These are phyloP conservation scores for Anastrepha ludens DNA, from an alignment of 1,140 invertebrate genomes.

Conservation along the genomic window DNA sequence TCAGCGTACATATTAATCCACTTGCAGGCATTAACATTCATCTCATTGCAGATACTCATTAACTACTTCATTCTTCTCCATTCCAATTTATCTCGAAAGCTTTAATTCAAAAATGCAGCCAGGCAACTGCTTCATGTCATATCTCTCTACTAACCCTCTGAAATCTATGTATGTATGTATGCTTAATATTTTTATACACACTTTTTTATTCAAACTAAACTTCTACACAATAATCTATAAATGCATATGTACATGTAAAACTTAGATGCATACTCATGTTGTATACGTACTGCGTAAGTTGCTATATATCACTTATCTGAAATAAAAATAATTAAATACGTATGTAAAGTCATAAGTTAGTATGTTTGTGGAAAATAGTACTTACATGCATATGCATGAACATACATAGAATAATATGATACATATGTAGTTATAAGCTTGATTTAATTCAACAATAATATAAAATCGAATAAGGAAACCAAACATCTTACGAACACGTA, in stretches of 20 bases:
- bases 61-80: no score
- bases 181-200: constrained; percentile 49
- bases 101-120: no score
- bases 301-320: not conserved
- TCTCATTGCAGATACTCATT: no score
- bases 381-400: not conserved
- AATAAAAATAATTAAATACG: not conserved
- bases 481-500: not conserved
- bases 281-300: not conserved
- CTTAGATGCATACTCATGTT: not conserved
- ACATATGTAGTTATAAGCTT: not conserved
- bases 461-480: not conserved
- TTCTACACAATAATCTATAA: constrained; percentile 34
- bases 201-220: constrained; percentile 47
- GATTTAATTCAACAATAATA: constrained; percentile 1
- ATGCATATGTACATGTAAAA: not conserved
- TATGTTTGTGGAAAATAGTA: not conserved
- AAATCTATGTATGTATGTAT: constrained; percentile 32
- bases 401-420: not conserved
- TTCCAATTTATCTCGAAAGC: no score
- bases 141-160: constrained; percentile 35
- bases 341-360: not conserved
- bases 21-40: no score
- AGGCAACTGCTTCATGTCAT: not conserved
- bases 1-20: no score